Percentiles rank a stretch among this genome's conserved stretches.
phyloP scores from a whole-genome alignment of 2,797 vertebrate genomes.

The Adrianichthys oophorus region DNA sequence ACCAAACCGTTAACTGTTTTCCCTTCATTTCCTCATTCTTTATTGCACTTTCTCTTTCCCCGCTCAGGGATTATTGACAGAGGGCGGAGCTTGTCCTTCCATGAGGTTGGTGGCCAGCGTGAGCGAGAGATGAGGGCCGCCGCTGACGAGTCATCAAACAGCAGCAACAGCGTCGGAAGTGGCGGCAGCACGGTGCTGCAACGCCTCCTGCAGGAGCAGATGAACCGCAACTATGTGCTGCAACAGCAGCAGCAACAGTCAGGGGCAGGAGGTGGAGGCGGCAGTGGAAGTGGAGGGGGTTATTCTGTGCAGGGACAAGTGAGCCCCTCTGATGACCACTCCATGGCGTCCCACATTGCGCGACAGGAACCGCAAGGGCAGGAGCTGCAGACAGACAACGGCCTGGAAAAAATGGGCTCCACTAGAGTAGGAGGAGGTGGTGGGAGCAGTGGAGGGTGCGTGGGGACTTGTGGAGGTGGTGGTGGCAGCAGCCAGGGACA shows the following conservation, averaged over 20 bases:
- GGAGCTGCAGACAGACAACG: slow-evolving; percentile 94
- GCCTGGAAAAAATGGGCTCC: slow-evolving; percentile 90
- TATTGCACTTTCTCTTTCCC: not conserved
- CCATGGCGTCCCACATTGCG: slow-evolving; percentile 88
- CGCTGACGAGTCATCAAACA: slow-evolving; percentile 85
- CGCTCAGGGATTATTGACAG: slow-evolving; percentile 70
- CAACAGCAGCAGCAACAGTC: slow-evolving; percentile 62
- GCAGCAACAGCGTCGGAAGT: slow-evolving; percentile 62
- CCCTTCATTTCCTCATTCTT: not conserved
- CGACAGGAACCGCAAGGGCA: slow-evolving; percentile 99
- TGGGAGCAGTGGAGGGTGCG: slow-evolving; percentile 80
- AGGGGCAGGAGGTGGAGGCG: slow-evolving; percentile 27
- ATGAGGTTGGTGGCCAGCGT: slow-evolving; percentile 69
- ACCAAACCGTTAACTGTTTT: not conserved
- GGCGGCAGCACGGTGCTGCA: slow-evolving; percentile 88
- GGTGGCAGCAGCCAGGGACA: slow-evolving; percentile 65
- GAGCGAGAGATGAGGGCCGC: slow-evolving; percentile 93
- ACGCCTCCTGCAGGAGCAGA: slow-evolving; percentile 97
- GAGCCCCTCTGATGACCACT: slow-evolving; percentile 82
- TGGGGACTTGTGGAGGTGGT: slow-evolving; percentile 51
- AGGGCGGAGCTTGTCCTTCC: slow-evolving; percentile 76
- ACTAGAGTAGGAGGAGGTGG: slow-evolving; percentile 65
- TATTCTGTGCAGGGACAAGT: slow-evolving; percentile 71
- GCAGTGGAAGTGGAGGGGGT: slow-evolving; percentile 21
- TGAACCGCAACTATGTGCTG: slow-evolving; percentile 89